phyloP scores from a whole-genome alignment of 2,797 vertebrate genomes.

The Lepus townsendii region DNA sequence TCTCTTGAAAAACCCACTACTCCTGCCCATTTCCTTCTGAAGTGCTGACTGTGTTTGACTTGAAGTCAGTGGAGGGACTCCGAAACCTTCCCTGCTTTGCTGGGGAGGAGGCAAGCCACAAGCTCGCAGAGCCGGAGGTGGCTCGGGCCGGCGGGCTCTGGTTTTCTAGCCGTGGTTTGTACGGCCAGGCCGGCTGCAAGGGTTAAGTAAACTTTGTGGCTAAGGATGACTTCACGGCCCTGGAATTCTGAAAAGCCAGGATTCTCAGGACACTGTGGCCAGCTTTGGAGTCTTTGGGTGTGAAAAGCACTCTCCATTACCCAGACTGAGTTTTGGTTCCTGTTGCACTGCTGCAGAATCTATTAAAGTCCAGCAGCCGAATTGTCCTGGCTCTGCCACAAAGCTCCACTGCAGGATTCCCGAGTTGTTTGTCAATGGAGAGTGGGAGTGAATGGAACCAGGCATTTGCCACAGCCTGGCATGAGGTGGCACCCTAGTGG shows the following conservation, averaged over 20 bases:
- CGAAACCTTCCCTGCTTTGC: conserved; percentile 66
- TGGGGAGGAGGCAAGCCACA: conserved; percentile 79
- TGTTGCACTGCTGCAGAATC: conserved; percentile 61
- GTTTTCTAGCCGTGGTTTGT: conserved; percentile 72
- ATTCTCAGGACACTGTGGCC: conserved; percentile 55
- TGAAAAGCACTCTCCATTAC: conserved; percentile 73
- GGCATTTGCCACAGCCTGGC: conserved; percentile 80
- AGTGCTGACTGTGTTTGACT: conserved; percentile 73
- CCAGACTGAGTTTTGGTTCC: conserved; percentile 62
- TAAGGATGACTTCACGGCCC: conserved; percentile 65
- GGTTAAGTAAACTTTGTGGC: conserved; percentile 71
- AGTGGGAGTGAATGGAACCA: conserved; percentile 72
- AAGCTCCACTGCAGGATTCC: conserved; percentile 71
- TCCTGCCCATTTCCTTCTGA: conserved; percentile 77
- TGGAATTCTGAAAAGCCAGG: conserved; percentile 75
- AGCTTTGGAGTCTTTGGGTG: conserved; percentile 70
- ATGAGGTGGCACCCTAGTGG: conserved; percentile 87
- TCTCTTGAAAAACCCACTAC: conserved; percentile 47
- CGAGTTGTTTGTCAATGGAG: conserved; percentile 73
- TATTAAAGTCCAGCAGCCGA: conserved; percentile 72
- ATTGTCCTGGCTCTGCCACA: conserved; percentile 71
- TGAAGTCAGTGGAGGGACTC: conserved; percentile 78
- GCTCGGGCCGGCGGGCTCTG: conserved; percentile 52
- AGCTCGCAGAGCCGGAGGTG: conserved; percentile 78
- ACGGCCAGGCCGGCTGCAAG: conserved; percentile 63